Conservation (phyloP, 1,140 invertebrate species). For the Bathynomus jamesi region DNA sequence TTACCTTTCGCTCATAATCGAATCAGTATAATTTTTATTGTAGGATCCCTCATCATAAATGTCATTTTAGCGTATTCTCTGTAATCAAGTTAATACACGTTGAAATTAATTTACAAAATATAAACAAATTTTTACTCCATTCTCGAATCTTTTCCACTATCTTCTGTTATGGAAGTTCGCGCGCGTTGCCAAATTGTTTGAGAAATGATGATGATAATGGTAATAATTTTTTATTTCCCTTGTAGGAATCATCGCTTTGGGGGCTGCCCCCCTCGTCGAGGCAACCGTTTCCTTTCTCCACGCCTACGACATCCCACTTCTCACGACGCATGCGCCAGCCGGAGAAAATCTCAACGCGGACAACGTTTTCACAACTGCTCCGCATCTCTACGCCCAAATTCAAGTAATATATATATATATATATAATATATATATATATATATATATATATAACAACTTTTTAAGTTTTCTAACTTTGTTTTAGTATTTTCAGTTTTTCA, state of each 20-base stretch:
- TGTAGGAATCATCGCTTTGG: not conserved
- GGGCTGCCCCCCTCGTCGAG: not conserved
- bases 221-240: too few species aligned
- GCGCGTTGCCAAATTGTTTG: too few species aligned
- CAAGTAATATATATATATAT: slow-evolving; percentile 13
- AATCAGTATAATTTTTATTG: too few species aligned
- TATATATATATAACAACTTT: not conserved
- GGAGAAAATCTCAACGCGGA: slow-evolving; percentile 1
- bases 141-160: too few species aligned
- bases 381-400: slow-evolving; percentile 21
- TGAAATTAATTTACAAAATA: too few species aligned
- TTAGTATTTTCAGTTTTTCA: not conserved
- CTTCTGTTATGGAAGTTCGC: too few species aligned
- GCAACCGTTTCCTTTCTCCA: not conserved
- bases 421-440: not conserved
- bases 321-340: not conserved
- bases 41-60: too few species aligned
- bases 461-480: not conserved
- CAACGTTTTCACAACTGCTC: slow-evolving; percentile 22
- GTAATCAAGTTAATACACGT: too few species aligned
- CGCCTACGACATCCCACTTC: not conserved
- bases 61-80: too few species aligned
- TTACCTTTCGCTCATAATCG: too few species aligned
- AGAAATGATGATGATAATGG: too few species aligned
- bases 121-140: too few species aligned